Base-by-base conservation (phyloP, 2,888 invertebrate genomes). In the Acronicta aceris region DNA sequence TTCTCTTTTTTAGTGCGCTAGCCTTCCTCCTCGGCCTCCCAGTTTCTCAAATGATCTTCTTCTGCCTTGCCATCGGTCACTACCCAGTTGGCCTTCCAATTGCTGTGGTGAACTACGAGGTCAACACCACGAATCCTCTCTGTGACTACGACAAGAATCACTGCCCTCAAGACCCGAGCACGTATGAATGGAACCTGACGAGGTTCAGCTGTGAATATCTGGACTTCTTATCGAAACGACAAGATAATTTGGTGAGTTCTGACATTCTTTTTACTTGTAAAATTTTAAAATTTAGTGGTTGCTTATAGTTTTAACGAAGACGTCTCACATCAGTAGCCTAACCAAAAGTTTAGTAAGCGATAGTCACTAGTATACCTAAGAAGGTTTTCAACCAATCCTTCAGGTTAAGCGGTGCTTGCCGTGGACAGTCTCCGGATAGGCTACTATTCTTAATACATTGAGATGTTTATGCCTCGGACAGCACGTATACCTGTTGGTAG, bases 21-120 rank as follows among this genome's bases (percentile, higher is more conserved):
- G 88, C 97, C 47, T 98, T 98, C 89, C 97, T 98, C 76, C 96
- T 98, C 68, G 97, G 97, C 13, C 94, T 99, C 52, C 99, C 99
- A 0, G 96, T 98, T 3, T 95, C 97, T 1, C 98, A 99, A 94
- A 98, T 98, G 82, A 93, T 98, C 21, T 91, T 99, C 47, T 99
- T 98, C 93, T 98, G 98, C 85, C 90, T 97, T 51, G 97, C 98
- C 15, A 97, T 98, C 76, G 98, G 98, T n/a, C 97, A 97, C 84
- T 97, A 98, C 85, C 98, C 98, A 0, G 92, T 95, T 8, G 96
- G 97, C 13, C 92, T 99, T 0, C 96, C 95, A 45, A 87, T 99
- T 42, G 98, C 97, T 0, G 95, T 98, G 30, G 96, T 98, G 27
- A 98, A 98, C 91, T 92, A 97, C 75, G 98, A 98, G 89, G 87